These are phyloP conservation scores for Elephantulus edwardii DNA, from an alignment of 2,113 vertebrate genomes.

Conservation along the genomic window DNA sequence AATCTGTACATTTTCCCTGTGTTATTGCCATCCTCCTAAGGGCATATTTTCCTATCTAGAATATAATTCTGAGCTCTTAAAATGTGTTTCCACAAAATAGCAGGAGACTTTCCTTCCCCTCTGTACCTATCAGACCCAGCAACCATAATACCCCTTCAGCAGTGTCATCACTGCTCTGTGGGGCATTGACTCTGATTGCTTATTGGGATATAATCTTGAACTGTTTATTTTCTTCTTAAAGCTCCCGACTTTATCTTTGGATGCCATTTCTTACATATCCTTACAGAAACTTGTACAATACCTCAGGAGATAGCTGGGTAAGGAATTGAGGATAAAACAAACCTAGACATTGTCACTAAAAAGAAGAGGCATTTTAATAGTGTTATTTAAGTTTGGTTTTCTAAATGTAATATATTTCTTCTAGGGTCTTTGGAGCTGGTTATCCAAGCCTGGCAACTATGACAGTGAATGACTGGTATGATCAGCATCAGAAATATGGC, in stretches of 20 bases:
- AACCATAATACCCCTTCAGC: neutral
- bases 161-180: neutral
- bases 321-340: neutral
- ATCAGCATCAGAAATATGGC: slow-evolving; percentile 87
- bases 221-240: slow-evolving; percentile 23
- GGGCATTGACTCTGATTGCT: neutral
- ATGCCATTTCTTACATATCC: slow-evolving; percentile 4
- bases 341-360: slow-evolving; percentile 21
- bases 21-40: slow-evolving; percentile 4
- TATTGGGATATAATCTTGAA: slow-evolving; percentile 6
- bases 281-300: neutral
- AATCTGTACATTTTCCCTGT: neutral
- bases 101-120: slow-evolving; percentile 12
- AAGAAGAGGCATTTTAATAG: slow-evolving; percentile 6
- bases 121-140: neutral
- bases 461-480: slow-evolving; percentile 97
- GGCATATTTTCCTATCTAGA: neutral
- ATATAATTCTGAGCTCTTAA: slow-evolving; percentile 45
- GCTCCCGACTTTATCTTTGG: slow-evolving; percentile 2
- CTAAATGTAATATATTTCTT: slow-evolving; percentile 60
- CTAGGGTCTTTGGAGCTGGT: slow-evolving; percentile 94
- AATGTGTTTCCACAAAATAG: neutral
- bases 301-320: neutral
- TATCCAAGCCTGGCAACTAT: slow-evolving; percentile 95
- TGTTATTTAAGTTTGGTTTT: slow-evolving; percentile 28